Evolutionary conservation across 2,888 invertebrate genomes (phyloP).

Genomic region (Hoplodrina blanda): DNA sequence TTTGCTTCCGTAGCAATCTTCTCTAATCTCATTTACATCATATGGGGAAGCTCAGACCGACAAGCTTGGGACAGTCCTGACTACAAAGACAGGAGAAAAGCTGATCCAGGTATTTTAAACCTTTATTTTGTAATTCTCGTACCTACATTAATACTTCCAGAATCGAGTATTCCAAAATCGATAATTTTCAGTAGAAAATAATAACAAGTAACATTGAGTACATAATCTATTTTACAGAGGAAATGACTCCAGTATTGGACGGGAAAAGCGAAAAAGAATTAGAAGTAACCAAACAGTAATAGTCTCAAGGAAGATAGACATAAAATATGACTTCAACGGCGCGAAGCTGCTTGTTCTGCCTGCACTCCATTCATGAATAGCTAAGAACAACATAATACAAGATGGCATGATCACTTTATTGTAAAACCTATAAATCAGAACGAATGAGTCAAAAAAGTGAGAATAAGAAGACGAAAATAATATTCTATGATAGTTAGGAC

Average conservation of each 20-base stretch:
- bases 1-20: constrained; percentile 91
- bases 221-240: constrained; percentile 75
- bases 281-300: constrained; percentile 46
- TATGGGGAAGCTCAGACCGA: constrained; percentile 92
- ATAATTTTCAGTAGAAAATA: neutral
- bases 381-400: neutral
- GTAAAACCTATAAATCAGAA: neutral
- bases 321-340: constrained; percentile 6
- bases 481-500: no score
- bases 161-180: neutral
- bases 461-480: neutral
- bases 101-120: constrained; percentile 74
- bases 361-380: neutral
- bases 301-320: neutral
- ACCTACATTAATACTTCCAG: neutral
- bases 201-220: neutral
- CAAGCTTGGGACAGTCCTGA: constrained; percentile 94
- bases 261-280: constrained; percentile 59
- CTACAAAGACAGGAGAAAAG: constrained; percentile 70
- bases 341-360: neutral
- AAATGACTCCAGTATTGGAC: constrained; percentile 72
- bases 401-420: neutral
- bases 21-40: constrained; percentile 92
- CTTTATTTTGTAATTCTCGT: neutral
- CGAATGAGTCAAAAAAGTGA: neutral